Conservation (phyloP, 2,797 vertebrate species). For the Brotula barbata region DNA sequence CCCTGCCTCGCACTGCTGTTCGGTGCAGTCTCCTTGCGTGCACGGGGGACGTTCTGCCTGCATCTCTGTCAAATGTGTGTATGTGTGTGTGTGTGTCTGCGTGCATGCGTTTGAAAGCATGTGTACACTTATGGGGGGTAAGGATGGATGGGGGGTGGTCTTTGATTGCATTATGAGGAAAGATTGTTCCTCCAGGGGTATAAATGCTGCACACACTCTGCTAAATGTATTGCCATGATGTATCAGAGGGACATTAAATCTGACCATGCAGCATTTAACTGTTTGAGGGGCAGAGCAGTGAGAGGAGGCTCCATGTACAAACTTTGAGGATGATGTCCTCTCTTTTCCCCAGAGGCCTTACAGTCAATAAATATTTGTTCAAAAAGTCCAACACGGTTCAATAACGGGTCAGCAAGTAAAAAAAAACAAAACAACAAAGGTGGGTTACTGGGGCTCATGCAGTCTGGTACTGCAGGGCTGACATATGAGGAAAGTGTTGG, state of each 20-base stretch:
- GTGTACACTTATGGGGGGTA: constrained; percentile 25
- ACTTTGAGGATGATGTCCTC: constrained; percentile 42
- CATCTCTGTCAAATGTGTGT: constrained; percentile 59
- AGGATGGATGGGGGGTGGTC: constrained; percentile 18
- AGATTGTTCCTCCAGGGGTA: constrained; percentile 47
- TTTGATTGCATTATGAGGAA: constrained; percentile 58
- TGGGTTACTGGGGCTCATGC: background rate
- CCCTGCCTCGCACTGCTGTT: constrained; percentile 32
- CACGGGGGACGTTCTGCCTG: constrained; percentile 64
- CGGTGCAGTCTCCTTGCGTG: constrained; percentile 72
- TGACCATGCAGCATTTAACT: constrained; percentile 77
- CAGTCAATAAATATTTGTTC: constrained; percentile 12
- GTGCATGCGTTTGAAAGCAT: constrained; percentile 37
- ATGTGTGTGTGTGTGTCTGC: constrained; percentile 1
- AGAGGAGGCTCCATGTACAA: constrained; percentile 39
- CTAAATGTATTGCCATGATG: constrained; percentile 66
- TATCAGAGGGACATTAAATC: constrained; percentile 69
- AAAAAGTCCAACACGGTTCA: constrained; percentile 8
- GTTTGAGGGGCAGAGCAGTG: constrained; percentile 56
- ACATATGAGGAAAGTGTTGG: too few species aligned
- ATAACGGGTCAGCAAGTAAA: constrained; percentile 19
- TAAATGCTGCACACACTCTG: constrained; percentile 60
- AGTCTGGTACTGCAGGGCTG: background rate
- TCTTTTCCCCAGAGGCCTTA: too few species aligned
- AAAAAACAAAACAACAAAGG: too few species aligned